phyloP scores from a whole-genome alignment of 2,113 vertebrate species.

The Platichthys stellatus region DNA sequence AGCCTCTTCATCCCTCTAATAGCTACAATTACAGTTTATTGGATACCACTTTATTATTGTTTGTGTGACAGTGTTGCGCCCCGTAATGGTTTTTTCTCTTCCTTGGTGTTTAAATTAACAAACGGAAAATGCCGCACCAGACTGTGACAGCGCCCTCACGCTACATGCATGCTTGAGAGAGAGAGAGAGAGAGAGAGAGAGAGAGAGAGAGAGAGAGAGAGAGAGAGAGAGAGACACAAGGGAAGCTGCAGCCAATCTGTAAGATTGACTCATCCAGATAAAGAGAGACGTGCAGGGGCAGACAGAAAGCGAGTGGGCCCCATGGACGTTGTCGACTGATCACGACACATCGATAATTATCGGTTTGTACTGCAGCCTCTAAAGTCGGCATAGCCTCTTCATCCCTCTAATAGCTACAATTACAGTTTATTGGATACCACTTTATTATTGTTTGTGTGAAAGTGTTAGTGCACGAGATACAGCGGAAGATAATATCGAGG shows the following conservation, averaged over 20 bases:
- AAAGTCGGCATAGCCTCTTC: slow-evolving; percentile 21
- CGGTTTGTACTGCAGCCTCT: slow-evolving; percentile 34
- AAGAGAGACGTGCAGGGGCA: background rate
- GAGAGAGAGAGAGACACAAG: background rate
- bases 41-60: slow-evolving; percentile 7
- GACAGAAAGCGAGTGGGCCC: slow-evolving; percentile 5
- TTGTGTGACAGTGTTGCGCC: background rate
- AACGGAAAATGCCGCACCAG: slow-evolving; percentile 27
- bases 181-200: background rate
- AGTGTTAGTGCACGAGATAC: background rate
- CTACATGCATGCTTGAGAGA: background rate
- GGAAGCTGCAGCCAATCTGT: background rate
- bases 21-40: slow-evolving; percentile 13
- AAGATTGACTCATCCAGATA: slow-evolving; percentile 42
- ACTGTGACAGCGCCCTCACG: background rate
- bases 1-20: slow-evolving; percentile 26
- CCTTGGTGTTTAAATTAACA: slow-evolving; percentile 63
- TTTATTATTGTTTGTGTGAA: background rate
- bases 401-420: slow-evolving; percentile 21
- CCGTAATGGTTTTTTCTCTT: slow-evolving; percentile 53
- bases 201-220: background rate
- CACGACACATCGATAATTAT: slow-evolving; percentile 48
- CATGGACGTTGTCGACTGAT: slow-evolving; percentile 34
- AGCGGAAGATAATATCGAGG: background rate
- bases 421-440: slow-evolving; percentile 12